Conservation (phyloP, 2,113 vertebrate genomes). For the Heptranchias perlo region DNA sequence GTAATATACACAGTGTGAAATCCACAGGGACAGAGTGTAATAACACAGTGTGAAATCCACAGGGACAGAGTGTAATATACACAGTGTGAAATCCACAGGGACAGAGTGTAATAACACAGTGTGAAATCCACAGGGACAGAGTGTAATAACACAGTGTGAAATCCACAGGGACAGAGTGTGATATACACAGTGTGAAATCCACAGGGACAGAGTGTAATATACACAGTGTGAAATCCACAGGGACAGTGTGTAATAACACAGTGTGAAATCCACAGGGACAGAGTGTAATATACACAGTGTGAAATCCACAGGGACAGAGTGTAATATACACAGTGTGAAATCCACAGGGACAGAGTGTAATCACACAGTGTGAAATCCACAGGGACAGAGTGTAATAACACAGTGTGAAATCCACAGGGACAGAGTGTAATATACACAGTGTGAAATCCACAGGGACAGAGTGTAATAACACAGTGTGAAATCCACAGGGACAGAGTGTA, state of each 20-base stretch:
- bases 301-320: conserved; percentile 24
- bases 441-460: too few relatives aligned
- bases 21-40: neutral
- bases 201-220: neutral
- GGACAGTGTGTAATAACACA: neutral
- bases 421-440: conserved; percentile 54
- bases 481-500: neutral
- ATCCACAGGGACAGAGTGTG: too few relatives aligned
- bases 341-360: neutral
- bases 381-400: neutral
- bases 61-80: neutral
- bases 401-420: too few relatives aligned
- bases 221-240: neutral
- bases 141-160: too few relatives aligned
- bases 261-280: too few relatives aligned
- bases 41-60: too few relatives aligned
- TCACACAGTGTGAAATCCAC: neutral
- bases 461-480: neutral
- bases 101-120: neutral
- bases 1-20: neutral
- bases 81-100: too few relatives aligned
- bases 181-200: conserved; percentile 66
- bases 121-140: neutral
- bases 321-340: neutral
- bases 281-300: conserved; percentile 56